A percentile compares a stretch with the other conserved stretches of the same genome.
Conservation (phyloP, 1,140 invertebrate genomes). For the Saccostrea echinata region DNA sequence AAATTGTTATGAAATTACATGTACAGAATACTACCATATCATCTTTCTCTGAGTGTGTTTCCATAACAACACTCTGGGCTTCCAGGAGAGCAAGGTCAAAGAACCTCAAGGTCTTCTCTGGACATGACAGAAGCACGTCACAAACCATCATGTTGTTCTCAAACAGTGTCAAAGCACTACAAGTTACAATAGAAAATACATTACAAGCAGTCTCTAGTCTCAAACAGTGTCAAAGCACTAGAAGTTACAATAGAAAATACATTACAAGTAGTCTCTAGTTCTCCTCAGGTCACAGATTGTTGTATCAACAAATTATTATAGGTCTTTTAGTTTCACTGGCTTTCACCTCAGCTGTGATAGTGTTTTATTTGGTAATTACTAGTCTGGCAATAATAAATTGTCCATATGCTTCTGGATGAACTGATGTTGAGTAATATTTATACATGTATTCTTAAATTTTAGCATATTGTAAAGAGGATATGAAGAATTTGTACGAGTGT, state of each 20-base stretch:
- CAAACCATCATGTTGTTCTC: conserved; percentile 83
- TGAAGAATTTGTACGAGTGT: no score
- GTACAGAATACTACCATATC: conserved; percentile 45
- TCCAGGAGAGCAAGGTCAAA: conserved; percentile 85
- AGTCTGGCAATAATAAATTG: no score
- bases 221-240: conserved; percentile 85
- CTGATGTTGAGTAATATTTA: no score
- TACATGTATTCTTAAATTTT: no score
- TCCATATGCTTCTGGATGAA: no score
- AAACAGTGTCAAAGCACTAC: conserved; percentile 85
- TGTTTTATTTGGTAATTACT: no score
- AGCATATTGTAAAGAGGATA: no score
- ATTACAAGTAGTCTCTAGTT: conserved; percentile 54
- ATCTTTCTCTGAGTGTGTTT: conserved; percentile 52
- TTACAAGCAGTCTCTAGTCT: conserved; percentile 73
- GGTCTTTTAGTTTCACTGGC: no score
- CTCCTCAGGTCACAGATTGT: no score
- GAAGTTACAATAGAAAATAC: neutral
- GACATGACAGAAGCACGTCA: conserved; percentile 82
- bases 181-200: neutral
- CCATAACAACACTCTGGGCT: conserved; percentile 75
- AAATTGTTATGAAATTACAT: neutral
- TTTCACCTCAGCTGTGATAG: no score
- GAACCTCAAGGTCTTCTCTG: conserved; percentile 82
- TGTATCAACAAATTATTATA: no score